Evolutionary conservation across 2,888 invertebrate genomes (phyloP).

Genomic region (Craniophora ligustri): DNA sequence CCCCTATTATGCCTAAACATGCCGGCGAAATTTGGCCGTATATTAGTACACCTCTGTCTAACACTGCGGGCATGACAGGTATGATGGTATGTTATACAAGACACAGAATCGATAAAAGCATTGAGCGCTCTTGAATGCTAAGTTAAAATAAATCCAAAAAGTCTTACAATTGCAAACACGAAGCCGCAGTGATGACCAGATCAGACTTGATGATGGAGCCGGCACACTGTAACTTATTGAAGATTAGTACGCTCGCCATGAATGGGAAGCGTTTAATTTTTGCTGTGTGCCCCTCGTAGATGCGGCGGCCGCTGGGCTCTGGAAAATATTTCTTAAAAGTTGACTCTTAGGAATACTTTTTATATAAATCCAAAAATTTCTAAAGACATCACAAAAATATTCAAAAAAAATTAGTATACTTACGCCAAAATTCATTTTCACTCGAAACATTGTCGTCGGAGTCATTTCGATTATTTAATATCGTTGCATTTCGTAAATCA

Average conservation of each 20-base stretch:
- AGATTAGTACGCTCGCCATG: slow-evolving; percentile 75
- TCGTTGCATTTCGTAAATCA: slow-evolving; percentile 17
- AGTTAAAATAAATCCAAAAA: background rate
- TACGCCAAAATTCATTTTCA: slow-evolving; percentile 72
- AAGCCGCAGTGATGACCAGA: slow-evolving; percentile 75
- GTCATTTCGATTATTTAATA: background rate
- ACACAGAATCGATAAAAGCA: too few relatives aligned
- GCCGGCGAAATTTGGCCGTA: too few relatives aligned
- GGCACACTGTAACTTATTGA: slow-evolving; percentile 72
- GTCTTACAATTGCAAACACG: slow-evolving; percentile 77
- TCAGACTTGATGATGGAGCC: slow-evolving; percentile 78
- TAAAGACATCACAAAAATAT: background rate
- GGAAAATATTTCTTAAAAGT: background rate
- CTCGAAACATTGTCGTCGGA: slow-evolving; percentile 38
- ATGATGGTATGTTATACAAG: too few relatives aligned
- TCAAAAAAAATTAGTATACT: slow-evolving; percentile 30
- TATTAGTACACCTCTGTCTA: too few relatives aligned
- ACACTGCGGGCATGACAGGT: too few relatives aligned
- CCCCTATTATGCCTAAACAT: too few relatives aligned
- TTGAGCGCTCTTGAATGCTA: background rate
- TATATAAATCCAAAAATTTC: too few relatives aligned
- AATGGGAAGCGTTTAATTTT: slow-evolving; percentile 74
- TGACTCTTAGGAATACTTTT: too few relatives aligned
- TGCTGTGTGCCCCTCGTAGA: slow-evolving; percentile 64
- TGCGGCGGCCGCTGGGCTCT: slow-evolving; percentile 71